phyloP scores from a whole-genome alignment of 2,113 vertebrate species.

The Tympanuchus pallidicinctus region DNA sequence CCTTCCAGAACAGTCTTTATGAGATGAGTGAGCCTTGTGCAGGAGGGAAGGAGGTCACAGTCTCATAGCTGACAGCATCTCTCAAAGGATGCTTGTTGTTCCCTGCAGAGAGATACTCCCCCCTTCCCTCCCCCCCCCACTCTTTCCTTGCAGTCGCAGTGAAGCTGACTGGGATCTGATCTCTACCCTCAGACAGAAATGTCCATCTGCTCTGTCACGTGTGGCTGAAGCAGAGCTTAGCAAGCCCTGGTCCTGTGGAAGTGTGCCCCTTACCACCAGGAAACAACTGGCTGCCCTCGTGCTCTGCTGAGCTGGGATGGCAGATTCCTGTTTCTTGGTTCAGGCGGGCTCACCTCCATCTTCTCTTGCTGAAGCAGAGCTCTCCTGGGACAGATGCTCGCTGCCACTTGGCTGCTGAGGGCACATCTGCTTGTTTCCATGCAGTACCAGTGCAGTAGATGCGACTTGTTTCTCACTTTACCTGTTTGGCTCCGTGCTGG shows the following conservation, averaged over 20 bases:
- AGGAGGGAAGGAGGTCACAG: neutral
- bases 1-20: slow-evolving; percentile 38
- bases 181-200: neutral
- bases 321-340: neutral
- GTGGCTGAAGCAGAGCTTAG: neutral
- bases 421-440: rapidly evolving
- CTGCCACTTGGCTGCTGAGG: neutral
- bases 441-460: rapidly evolving
- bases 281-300: rapidly evolving
- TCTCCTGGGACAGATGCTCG: neutral
- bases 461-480: neutral
- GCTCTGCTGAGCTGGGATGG: neutral
- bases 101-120: neutral
- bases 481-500: neutral
- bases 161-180: neutral
- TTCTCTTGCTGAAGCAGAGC: neutral
- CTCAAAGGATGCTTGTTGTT: neutral
- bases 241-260: neutral
- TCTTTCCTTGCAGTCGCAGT: rapidly evolving
- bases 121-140: neutral
- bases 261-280: neutral
- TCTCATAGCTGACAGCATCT: neutral
- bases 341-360: neutral
- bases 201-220: rapidly evolving
- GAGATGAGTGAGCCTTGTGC: neutral